Evolutionary conservation across 2,797 vertebrate species (phyloP).

Genomic region (Neosalanx taihuensis): DNA sequence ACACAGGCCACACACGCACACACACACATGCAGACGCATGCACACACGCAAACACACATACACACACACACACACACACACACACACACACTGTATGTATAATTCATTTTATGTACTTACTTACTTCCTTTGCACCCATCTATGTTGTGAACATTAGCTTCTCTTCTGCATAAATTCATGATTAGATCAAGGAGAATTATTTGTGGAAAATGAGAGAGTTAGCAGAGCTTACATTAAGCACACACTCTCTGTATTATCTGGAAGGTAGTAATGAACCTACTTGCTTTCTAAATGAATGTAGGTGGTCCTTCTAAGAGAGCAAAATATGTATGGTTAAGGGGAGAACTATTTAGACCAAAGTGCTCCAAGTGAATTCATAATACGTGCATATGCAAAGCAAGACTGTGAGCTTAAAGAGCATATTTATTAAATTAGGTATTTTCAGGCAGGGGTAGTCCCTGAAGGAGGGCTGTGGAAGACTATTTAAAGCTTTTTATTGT

Average conservation of each 20-base stretch:
- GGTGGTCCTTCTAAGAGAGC: slow-evolving; percentile 72
- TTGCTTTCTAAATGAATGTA: slow-evolving; percentile 68
- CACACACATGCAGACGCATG: slow-evolving; percentile 8
- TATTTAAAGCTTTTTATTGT: slow-evolving; percentile 76
- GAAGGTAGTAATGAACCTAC: slow-evolving; percentile 73
- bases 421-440: slow-evolving; percentile 83
- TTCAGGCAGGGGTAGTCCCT: slow-evolving; percentile 65
- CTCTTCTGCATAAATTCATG: slow-evolving; percentile 65
- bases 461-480: slow-evolving; percentile 64
- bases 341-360: slow-evolving; percentile 73
- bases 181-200: slow-evolving; percentile 79
- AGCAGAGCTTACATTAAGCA: slow-evolving; percentile 73
- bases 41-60: slow-evolving; percentile 30
- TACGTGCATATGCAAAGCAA: slow-evolving; percentile 70
- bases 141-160: slow-evolving; percentile 60
- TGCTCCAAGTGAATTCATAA: slow-evolving; percentile 70
- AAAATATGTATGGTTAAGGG: slow-evolving; percentile 74
- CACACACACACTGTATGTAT: slow-evolving; percentile 58
- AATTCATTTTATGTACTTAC: slow-evolving; percentile 71
- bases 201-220: slow-evolving; percentile 76
- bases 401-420: slow-evolving; percentile 76
- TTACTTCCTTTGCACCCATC: slow-evolving; percentile 66
- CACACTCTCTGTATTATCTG: slow-evolving; percentile 68
- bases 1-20: slow-evolving; percentile 1
- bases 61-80: slow-evolving; percentile 31